A percentile compares a stretch with the other conserved stretches of the same genome.
phyloP scores from a whole-genome alignment of 2,113 vertebrate genomes.

The Stomatorhinus ivindoensis region DNA sequence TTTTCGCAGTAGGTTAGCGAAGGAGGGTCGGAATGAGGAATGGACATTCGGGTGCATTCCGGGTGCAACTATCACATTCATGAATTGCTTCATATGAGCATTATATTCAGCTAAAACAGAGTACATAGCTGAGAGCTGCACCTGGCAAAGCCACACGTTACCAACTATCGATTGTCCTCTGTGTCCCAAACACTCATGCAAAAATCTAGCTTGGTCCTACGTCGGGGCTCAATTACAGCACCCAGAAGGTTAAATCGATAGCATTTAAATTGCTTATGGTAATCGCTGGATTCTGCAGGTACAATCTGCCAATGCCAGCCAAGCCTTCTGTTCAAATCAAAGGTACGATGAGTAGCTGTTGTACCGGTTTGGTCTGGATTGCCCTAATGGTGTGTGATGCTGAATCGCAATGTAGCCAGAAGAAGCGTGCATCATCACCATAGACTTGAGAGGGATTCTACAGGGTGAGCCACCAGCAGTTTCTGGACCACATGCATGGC shows the following conservation, averaged over 20 bases:
- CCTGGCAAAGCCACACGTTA: not conserved
- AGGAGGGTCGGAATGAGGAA: conserved; percentile 51
- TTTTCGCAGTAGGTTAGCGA: conserved; percentile 40
- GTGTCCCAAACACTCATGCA: conserved; percentile 52
- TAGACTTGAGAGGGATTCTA: not conserved
- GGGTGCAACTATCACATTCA: conserved; percentile 48
- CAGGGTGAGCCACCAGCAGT: not conserved
- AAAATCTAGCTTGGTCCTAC: conserved; percentile 64
- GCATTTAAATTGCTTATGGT: conserved; percentile 98
- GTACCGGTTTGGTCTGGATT: conserved; percentile 71
- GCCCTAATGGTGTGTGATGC: conserved; percentile 40
- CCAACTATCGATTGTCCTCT: conserved; percentile 63
- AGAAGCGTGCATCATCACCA: not conserved
- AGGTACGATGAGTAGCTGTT: conserved; percentile 74
- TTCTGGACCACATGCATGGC: not conserved
- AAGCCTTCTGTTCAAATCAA: conserved; percentile 64
- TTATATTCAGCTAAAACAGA: not conserved
- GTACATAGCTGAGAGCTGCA: not conserved
- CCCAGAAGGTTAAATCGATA: conserved; percentile 89
- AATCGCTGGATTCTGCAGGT: conserved; percentile 89
- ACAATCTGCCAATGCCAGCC: conserved; percentile 87
- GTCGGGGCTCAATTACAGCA: conserved; percentile 83
- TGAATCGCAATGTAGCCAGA: not conserved
- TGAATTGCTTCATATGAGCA: conserved; percentile 51
- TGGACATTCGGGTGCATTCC: conserved; percentile 42